A percentile compares a stretch with the other conserved stretches of the same genome.
Conservation (phyloP, 2,888 invertebrate species). For the Scaptomyza caliginosa region DNA sequence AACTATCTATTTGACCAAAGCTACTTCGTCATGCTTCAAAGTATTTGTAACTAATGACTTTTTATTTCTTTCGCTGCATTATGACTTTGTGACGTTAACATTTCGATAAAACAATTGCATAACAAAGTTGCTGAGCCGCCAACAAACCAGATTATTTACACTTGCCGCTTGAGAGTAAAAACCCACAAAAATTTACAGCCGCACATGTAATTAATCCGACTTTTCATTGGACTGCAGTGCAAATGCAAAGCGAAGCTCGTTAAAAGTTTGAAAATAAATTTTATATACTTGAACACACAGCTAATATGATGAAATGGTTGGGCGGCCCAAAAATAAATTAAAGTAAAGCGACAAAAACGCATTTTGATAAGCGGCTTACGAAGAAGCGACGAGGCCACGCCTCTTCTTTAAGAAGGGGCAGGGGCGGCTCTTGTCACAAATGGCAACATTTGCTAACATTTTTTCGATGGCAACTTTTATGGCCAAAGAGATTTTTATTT, state of each 20-base stretch:
- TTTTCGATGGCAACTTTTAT: conserved; percentile 31
- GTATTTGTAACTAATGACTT: background rate
- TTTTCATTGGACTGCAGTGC: conserved; percentile 18
- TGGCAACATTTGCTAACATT: conserved; percentile 47
- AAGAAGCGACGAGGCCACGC: conserved; percentile 3
- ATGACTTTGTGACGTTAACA: background rate
- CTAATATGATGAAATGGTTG: conserved; percentile 49
- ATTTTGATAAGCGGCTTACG: conserved; percentile 71
- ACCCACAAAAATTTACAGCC: conserved; percentile 1
- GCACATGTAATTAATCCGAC: conserved; percentile 52
- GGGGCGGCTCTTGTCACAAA: conserved; percentile 32
- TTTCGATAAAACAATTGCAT: background rate
- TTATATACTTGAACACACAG: conserved; percentile 61
- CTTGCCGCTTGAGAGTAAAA: conserved; percentile 8
- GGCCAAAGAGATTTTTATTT: conserved; percentile 34
- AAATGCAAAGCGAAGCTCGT: conserved; percentile 52
- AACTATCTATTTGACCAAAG: too few species aligned
- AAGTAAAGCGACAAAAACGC: conserved; percentile 28
- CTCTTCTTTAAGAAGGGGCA: background rate
- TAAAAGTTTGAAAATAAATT: conserved; percentile 70
- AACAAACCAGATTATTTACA: conserved; percentile 14
- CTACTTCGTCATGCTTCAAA: background rate
- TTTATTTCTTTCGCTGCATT: background rate
- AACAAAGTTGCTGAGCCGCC: conserved; percentile 3
- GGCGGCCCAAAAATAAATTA: background rate